These are phyloP conservation scores for Nyctalus aviator DNA, from an alignment of 2,797 vertebrate genomes.

Conservation along the genomic window DNA sequence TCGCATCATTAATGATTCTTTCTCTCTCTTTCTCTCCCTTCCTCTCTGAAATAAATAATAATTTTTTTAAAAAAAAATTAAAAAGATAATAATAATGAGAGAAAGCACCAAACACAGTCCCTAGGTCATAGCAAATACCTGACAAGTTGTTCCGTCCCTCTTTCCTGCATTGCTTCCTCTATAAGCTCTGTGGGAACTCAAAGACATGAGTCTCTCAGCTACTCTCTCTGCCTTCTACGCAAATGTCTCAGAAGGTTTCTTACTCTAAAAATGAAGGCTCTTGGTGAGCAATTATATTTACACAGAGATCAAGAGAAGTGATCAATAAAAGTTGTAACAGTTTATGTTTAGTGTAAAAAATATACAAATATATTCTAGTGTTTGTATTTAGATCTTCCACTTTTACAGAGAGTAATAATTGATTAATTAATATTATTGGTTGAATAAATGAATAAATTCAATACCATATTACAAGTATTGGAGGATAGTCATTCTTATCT, in stretches of 20 bases:
- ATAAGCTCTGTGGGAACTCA: not conserved
- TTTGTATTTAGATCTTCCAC: not conserved
- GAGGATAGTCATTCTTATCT: not conserved
- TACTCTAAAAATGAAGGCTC: slow-evolving; percentile 38
- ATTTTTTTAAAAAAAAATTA: too few species aligned
- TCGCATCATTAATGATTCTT: too few species aligned
- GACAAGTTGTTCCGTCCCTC: not conserved
- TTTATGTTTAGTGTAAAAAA: slow-evolving; percentile 16
- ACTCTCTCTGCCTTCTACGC: not conserved
- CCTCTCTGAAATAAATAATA: too few species aligned
- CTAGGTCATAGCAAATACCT: not conserved
- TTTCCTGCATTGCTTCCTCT: not conserved
- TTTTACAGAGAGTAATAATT: not conserved
- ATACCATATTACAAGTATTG: not conserved
- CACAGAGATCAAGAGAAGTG: not conserved
- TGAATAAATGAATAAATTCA: slow-evolving; percentile 45
- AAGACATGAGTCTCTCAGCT: not conserved
- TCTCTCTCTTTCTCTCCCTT: too few species aligned
- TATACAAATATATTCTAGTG: not conserved
- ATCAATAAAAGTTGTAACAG: slow-evolving; percentile 18
- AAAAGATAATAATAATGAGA: not conserved
- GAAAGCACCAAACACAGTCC: not conserved
- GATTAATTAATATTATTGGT: not conserved
- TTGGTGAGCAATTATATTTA: not conserved
- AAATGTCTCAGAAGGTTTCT: not conserved